phyloP scores from a whole-genome alignment of 1,140 invertebrate genomes.

The Caenorhabditis latens region DNA sequence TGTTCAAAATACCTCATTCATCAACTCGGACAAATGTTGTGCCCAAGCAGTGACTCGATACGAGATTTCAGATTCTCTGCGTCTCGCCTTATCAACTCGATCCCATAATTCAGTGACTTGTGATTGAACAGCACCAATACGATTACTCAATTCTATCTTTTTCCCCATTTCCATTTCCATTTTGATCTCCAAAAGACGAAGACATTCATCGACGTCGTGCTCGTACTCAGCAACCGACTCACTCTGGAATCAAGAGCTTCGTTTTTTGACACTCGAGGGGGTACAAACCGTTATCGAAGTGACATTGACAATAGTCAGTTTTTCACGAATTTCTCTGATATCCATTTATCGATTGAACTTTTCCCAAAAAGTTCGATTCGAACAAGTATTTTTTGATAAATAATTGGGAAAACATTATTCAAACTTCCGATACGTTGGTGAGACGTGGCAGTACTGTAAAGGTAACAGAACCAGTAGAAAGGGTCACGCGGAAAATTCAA shows the following conservation, averaged over 20 bases:
- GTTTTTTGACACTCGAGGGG: background rate
- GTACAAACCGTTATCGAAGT: constrained; percentile 9
- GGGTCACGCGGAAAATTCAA: too few relatives aligned
- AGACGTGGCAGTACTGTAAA: too few relatives aligned
- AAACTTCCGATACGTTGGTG: too few relatives aligned
- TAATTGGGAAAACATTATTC: too few relatives aligned
- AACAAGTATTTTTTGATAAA: too few relatives aligned
- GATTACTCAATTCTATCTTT: background rate
- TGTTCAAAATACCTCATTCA: background rate
- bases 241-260: background rate
- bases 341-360: constrained; percentile 18
- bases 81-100: constrained; percentile 42
- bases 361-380: background rate
- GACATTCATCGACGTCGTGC: constrained; percentile 32
- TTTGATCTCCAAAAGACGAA: constrained; percentile 10
- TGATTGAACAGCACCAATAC: background rate
- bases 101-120: constrained; percentile 24
- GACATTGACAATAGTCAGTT: constrained; percentile 2
- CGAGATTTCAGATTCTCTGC: constrained; percentile 42
- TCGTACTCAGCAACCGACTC: constrained; percentile 32
- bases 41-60: constrained; percentile 36
- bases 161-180: constrained; percentile 35
- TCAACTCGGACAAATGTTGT: constrained; percentile 12
- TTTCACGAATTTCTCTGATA: constrained; percentile 17
- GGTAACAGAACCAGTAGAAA: too few relatives aligned